These are phyloP conservation scores for Nyctalus aviator DNA, from an alignment of 2,797 vertebrate genomes.

Conservation along the genomic window DNA sequence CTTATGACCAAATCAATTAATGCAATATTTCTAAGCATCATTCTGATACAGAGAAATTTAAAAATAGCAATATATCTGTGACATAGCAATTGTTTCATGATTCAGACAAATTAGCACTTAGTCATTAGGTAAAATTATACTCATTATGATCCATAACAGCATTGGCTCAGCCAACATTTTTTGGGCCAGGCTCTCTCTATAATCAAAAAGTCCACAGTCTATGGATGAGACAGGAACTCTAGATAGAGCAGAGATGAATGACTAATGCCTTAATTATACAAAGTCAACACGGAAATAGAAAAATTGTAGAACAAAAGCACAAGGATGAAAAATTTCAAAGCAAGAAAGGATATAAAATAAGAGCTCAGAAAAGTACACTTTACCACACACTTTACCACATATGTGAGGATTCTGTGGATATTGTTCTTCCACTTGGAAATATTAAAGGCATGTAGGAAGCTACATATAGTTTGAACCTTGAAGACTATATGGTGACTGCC, in stretches of 20 bases:
- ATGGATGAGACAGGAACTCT: neutral
- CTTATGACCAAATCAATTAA: neutral
- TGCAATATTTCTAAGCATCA: conserved; percentile 9
- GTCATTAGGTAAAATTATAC: neutral
- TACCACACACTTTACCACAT: neutral
- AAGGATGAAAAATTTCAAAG: neutral
- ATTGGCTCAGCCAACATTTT: neutral
- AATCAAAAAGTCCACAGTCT: neutral
- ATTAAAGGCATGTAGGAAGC: neutral
- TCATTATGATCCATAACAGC: neutral
- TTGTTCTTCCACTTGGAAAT: neutral
- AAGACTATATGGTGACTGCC: neutral
- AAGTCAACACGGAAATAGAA: neutral
- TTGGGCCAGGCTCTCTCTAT: neutral
- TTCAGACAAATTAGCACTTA: conserved; percentile 36
- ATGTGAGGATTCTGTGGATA: neutral
- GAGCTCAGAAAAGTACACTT: neutral
- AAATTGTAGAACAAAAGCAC: neutral
- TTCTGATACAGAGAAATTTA: conserved; percentile 8
- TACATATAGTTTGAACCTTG: neutral
- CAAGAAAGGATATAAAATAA: neutral
- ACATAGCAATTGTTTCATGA: conserved; percentile 29
- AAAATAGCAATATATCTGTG: conserved; percentile 19
- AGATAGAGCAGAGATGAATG: neutral
- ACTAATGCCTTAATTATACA: neutral